These are phyloP conservation scores for Cheirogaleus medius DNA, from an alignment of 2,113 vertebrate genomes.

Conservation along the genomic window DNA sequence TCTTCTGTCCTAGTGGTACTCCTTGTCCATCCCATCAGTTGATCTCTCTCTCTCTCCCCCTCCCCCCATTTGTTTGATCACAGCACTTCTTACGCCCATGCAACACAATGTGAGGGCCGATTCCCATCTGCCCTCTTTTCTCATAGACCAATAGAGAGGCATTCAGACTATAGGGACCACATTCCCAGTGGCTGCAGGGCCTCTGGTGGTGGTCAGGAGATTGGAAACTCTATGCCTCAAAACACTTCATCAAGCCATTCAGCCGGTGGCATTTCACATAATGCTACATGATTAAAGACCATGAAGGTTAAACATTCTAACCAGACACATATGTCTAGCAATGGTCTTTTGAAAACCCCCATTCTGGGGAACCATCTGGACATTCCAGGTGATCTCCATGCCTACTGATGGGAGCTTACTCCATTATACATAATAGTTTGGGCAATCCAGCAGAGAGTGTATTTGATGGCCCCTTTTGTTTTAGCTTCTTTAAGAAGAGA, in stretches of 20 bases:
- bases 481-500: constrained; percentile 66
- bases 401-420: constrained; percentile 69
- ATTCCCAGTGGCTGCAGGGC: constrained; percentile 33
- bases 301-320: constrained; percentile 75
- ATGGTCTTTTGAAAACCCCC: constrained; percentile 72
- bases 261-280: constrained; percentile 72
- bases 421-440: constrained; percentile 63
- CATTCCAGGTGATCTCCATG: constrained; percentile 81
- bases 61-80: not conserved
- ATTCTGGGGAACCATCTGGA: constrained; percentile 76
- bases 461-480: constrained; percentile 68
- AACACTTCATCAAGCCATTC: constrained; percentile 70
- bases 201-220: constrained; percentile 59
- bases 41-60: not conserved
- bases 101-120: not conserved
- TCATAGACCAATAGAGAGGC: not conserved
- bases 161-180: not conserved
- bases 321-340: constrained; percentile 73
- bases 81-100: not conserved
- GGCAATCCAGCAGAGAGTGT: constrained; percentile 55
- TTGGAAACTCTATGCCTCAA: constrained; percentile 52
- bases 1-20: not conserved
- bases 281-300: constrained; percentile 80
- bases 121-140: constrained; percentile 39
- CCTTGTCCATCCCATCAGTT: not conserved